Percentiles rank a stretch among this genome's conserved stretches.
Evolutionary conservation across 2,113 vertebrate genomes (phyloP).

Genomic region (Carassius auratus): DNA sequence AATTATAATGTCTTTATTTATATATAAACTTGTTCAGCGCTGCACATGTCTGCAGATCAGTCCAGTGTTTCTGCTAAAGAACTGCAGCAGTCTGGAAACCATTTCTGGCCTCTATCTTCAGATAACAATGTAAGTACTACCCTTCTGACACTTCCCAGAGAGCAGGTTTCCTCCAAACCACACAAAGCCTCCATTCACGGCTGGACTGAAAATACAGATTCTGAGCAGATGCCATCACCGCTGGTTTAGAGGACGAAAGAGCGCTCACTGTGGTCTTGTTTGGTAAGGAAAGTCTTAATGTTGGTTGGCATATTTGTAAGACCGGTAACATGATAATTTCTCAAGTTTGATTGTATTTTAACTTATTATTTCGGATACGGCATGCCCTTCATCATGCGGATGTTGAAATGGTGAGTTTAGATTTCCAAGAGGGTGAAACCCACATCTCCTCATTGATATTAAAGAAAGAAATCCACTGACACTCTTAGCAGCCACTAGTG

Average conservation of each 20-base stretch:
- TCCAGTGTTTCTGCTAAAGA: slow-evolving; percentile 38
- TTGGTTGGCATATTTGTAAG: neutral
- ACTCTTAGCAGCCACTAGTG: neutral
- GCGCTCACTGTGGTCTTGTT: neutral
- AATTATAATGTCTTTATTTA: slow-evolving; percentile 50
- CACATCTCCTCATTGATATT: slow-evolving; percentile 54
- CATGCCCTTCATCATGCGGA: neutral
- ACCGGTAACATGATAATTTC: neutral
- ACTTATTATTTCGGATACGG: neutral
- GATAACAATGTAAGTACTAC: slow-evolving; percentile 70
- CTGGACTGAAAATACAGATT: slow-evolving; percentile 59
- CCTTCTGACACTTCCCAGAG: slow-evolving; percentile 72
- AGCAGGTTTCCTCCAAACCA: slow-evolving; percentile 53
- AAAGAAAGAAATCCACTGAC: neutral
- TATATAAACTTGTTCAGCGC: slow-evolving; percentile 53
- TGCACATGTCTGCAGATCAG: slow-evolving; percentile 62
- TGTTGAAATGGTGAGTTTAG: slow-evolving; percentile 34
- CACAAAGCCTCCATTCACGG: slow-evolving; percentile 74
- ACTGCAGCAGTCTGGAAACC: slow-evolving; percentile 69
- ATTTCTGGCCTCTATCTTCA: slow-evolving; percentile 67
- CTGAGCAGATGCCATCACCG: slow-evolving; percentile 68
- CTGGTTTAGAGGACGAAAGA: slow-evolving; percentile 37
- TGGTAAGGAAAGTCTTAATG: neutral
- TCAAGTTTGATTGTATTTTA: neutral
- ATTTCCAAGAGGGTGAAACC: slow-evolving; percentile 43